Evolutionary conservation across 2,797 vertebrate species (phyloP).

Genomic region (Acrocephalus scirpaceus): DNA sequence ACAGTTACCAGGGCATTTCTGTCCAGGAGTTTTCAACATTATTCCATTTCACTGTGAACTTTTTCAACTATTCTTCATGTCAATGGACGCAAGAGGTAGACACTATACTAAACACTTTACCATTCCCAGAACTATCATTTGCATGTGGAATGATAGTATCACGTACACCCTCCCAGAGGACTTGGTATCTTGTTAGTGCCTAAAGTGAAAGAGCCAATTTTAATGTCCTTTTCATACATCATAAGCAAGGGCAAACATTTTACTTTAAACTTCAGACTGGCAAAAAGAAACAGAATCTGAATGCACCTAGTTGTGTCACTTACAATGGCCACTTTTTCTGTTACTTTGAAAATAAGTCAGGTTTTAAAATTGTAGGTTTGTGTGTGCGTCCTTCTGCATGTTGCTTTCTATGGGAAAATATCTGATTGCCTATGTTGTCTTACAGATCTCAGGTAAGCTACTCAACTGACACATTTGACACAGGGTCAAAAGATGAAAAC

Average conservation of each 20-base stretch:
- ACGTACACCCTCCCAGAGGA: not conserved
- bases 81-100: not conserved
- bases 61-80: not conserved
- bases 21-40: not conserved
- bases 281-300: not conserved
- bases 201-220: not conserved
- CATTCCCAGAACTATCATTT: not conserved
- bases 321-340: not conserved
- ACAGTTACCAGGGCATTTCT: not conserved
- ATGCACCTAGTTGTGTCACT: not conserved
- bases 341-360: not conserved
- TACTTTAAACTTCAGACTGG: not conserved
- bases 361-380: not conserved
- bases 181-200: not conserved
- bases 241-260: not conserved
- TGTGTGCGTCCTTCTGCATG: not conserved
- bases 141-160: not conserved
- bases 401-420: not conserved
- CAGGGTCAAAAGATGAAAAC: constrained; percentile 51
- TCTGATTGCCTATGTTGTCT: not conserved
- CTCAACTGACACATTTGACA: constrained; percentile 25
- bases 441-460: constrained; percentile 29
- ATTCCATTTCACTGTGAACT: not conserved
- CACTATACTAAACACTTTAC: not conserved
- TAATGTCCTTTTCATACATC: not conserved